Base-by-base conservation (phyloP, 2,113 vertebrate genomes). In the Nothoprocta perdicaria region DNA sequence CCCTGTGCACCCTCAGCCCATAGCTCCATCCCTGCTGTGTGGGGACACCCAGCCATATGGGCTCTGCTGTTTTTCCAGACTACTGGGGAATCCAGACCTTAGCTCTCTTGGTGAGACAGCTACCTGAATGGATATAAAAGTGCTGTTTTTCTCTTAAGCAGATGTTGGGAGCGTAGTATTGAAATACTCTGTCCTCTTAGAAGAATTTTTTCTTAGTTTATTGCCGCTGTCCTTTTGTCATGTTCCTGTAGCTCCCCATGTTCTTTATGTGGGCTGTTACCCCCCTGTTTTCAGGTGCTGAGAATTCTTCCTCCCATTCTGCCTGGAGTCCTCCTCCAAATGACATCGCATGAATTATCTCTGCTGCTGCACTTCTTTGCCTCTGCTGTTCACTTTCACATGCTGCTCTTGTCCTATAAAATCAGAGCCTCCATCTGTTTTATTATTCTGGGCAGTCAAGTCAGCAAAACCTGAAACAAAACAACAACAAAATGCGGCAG, bases 401-500 rank as follows among this genome's bases (percentile, higher is more conserved):
- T 33, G 6, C 26, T 74, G 58, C 58, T 93, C 58, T 88, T 89
- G 72, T 89, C 90, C 80, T 92, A 14, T 87, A 91, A 90, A 91
- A 86, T 89, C 31, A 89, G 87, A 89, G 27, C 50, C 93, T 95
- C 80, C 38, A 87, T 93, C 72, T 95, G 77, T 52, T 58, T 89
- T 93, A 87, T 95, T 93, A 84, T 89, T 94, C 53, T 5, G 31
- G 41, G 48, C 6, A 14, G 55, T 82, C 35, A 87, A 57, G 66
- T 77, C 90, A 89, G 80, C 92, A 94, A 89, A 95, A 95, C 48
- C 69, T 83, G 57, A 95, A 94, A 76, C 43, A 81, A 81, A 77
- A 72, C 63, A 90, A 46, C 55, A 80, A 77, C 63, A 62, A 86
- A 93, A 83, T 41, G 26, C 1, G 0, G 18, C 0, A 4, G 46